Evolutionary conservation across 2,113 vertebrate genomes (phyloP), one percentile per base, ranked within the genome.

Genomic region (Malaclemys terrapin): DNA sequence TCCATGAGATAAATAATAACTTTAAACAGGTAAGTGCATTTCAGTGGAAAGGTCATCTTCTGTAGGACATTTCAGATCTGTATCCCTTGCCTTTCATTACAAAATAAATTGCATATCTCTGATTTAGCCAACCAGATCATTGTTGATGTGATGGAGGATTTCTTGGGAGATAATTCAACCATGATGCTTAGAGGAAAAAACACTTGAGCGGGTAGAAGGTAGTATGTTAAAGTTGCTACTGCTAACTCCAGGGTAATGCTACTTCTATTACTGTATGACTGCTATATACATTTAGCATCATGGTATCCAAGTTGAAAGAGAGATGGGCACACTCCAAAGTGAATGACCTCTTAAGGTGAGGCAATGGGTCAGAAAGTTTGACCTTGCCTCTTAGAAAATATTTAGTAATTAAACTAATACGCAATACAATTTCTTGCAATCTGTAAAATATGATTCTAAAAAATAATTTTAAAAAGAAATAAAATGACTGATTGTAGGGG

Each of bases 21-120:
- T 90, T 88, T 80, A 85, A 93, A 38, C 49, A 91, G 78, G 12
- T 92, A 19, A 0, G 2, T 62, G 56, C 78, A 42, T 95, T 91
- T 90, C 53, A 72, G 83, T 81, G 38, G 80, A 91, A 95, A 95
- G 93, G 95, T 94, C 90, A 82, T 38, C 72, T n/a, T 91, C 72
- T 86, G 50, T 82, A 80, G 89, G 89, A 57, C 59, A 1, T 62
- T 87, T 91, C 8, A 31, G 72, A 35, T 86, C 35, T 57, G 10
- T 76, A 12, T 31, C 84, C 82, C 87, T 89, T 93, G 2, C 0
- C 0, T 93, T 91, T 95, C 56, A 1, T 86, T 91, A 20, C 56
- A 78, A 81, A 49, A 7, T 83, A 80, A 92, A 72, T 89, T 0
- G 0, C 42, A 27, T 53, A 56, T 0, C 0, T 38, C 24, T 12